Evolutionary conservation across 2,888 invertebrate genomes (phyloP).

Genomic region (Chromoteleia sp.): DNA sequence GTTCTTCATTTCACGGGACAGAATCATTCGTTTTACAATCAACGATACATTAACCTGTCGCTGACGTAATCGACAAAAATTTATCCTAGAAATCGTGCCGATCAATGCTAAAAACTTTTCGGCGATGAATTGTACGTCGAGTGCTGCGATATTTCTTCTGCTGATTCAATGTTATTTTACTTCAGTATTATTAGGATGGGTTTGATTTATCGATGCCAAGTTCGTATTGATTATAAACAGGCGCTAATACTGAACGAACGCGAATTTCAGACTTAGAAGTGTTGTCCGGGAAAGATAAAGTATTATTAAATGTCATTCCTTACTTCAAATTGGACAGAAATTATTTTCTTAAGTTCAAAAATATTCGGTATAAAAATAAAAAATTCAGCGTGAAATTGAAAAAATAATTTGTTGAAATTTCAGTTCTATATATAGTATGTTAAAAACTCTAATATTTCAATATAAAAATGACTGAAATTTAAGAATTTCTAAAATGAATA

Average conservation of each 20-base stretch:
- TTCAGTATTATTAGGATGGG: conserved; percentile 4
- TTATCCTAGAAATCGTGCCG: conserved; percentile 18
- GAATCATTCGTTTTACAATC: conserved; percentile 6
- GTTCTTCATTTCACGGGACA: background rate
- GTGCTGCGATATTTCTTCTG: conserved; percentile 10
- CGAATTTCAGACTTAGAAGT: background rate
- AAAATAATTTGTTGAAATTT: too few relatives aligned
- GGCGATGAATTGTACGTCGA: conserved; percentile 15
- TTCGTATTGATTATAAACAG: conserved; percentile 15
- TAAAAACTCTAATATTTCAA: too few relatives aligned
- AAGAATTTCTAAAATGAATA: too few relatives aligned
- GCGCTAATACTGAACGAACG: background rate
- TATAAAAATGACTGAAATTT: too few relatives aligned
- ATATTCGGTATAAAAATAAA: too few relatives aligned
- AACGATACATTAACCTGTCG: conserved; percentile 29
- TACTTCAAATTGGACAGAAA: too few relatives aligned
- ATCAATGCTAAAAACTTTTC: conserved; percentile 39
- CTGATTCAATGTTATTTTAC: conserved; percentile 17
- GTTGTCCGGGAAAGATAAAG: background rate
- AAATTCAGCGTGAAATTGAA: too few relatives aligned
- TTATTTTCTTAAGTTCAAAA: too few relatives aligned
- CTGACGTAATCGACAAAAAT: conserved; percentile 46
- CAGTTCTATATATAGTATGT: too few relatives aligned
- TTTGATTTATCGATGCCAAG: conserved; percentile 19
- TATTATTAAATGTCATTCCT: background rate